Percentiles rank a stretch among this genome's conserved stretches.
Conservation (phyloP, 2,113 vertebrate species). For the Rhabdornis inornatus region DNA sequence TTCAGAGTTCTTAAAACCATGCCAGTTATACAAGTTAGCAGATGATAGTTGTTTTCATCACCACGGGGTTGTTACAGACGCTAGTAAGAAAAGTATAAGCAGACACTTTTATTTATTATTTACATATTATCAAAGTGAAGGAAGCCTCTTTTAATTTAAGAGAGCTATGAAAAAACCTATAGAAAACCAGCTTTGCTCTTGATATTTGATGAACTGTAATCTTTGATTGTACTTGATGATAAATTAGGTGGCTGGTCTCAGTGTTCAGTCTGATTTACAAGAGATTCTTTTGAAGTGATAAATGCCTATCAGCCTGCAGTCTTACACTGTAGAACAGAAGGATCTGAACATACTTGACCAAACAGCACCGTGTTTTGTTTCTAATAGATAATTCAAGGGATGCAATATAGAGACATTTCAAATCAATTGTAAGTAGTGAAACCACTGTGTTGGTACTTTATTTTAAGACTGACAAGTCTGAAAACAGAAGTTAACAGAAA, state of each 20-base stretch:
- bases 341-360: conserved; percentile 16
- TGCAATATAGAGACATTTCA: background rate
- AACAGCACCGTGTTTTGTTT: background rate
- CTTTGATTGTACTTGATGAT: conserved; percentile 45
- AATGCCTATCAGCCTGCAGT: conserved; percentile 38
- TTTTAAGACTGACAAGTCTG: background rate
- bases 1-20: conserved; percentile 29
- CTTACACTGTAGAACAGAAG: conserved; percentile 24
- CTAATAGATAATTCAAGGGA: background rate
- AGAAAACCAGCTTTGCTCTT: conserved; percentile 6
- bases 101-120: conserved; percentile 55
- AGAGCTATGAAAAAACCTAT: background rate
- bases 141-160: conserved; percentile 26
- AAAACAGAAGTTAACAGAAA: conserved; percentile 36
- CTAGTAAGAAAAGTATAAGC: conserved; percentile 5
- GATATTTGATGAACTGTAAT: conserved; percentile 40
- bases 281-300: conserved; percentile 45
- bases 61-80: conserved; percentile 10
- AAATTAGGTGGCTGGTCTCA: conserved; percentile 35
- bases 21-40: conserved; percentile 40
- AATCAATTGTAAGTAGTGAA: background rate
- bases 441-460: background rate
- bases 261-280: conserved; percentile 37
- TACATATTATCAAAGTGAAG: conserved; percentile 52
- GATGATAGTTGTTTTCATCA: conserved; percentile 53